Conservation (phyloP, 1,140 invertebrate species). For the Magallana angulata region DNA sequence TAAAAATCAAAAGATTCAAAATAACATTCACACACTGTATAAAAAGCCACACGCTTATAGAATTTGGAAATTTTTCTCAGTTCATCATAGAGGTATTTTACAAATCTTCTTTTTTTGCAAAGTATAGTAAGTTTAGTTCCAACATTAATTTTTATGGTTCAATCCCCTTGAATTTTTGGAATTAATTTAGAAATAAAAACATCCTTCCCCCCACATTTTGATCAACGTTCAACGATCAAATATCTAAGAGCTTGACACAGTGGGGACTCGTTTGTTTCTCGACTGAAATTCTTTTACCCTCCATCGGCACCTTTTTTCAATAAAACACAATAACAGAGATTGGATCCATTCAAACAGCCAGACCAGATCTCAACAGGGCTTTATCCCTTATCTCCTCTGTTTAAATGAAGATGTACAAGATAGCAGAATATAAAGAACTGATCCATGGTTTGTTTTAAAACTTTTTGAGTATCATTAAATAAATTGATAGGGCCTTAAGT, state of each 20-base stretch:
- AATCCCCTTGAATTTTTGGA: background rate
- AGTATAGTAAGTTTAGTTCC: too few species aligned
- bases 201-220: background rate
- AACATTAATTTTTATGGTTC: background rate
- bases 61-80: too few species aligned
- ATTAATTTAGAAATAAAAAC: background rate
- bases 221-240: background rate
- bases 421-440: constrained; percentile 24
- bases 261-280: background rate
- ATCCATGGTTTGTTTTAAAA: constrained; percentile 13
- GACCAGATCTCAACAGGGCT: background rate
- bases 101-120: too few species aligned
- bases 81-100: too few species aligned
- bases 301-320: background rate
- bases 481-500: background rate
- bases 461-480: constrained; percentile 17
- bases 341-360: background rate
- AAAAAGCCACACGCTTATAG: too few species aligned
- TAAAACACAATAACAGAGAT: constrained; percentile 17
- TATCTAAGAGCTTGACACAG: background rate
- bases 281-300: background rate
- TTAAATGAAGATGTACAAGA: constrained; percentile 8
- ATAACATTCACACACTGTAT: too few species aligned
- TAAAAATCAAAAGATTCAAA: too few species aligned
- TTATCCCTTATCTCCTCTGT: background rate